phyloP scores from a whole-genome alignment of 2,113 vertebrate genomes.

The Scatophagus argus region DNA sequence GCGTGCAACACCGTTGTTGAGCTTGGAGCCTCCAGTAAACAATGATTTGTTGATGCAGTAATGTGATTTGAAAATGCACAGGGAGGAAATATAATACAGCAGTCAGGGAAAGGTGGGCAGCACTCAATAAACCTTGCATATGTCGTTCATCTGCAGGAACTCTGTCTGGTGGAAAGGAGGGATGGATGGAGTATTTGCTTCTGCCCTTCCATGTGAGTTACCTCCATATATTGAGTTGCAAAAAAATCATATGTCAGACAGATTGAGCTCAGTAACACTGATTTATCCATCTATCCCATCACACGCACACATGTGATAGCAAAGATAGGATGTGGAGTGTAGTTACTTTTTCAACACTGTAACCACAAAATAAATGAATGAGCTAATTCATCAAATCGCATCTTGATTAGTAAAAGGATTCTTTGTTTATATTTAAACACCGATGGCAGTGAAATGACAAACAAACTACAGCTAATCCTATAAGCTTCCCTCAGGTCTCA shows the following conservation, averaged over 20 bases:
- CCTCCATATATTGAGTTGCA: background rate
- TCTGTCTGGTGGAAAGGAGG: background rate
- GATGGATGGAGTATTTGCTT: background rate
- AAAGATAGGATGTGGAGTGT: no score
- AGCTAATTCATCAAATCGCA: background rate
- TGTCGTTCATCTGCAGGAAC: constrained; percentile 7
- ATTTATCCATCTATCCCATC: no score
- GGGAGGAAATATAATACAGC: constrained; percentile 15
- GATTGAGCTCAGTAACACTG: background rate
- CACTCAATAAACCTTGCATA: constrained; percentile 2
- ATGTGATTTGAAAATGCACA: constrained; percentile 14
- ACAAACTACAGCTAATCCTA: background rate
- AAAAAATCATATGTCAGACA: background rate
- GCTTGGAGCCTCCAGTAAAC: constrained; percentile 19
- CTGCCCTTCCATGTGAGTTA: background rate
- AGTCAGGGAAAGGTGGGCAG: background rate
- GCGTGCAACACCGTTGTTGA: background rate
- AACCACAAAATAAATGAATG: constrained; percentile 7
- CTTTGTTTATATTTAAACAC: constrained; percentile 39
- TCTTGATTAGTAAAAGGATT: constrained; percentile 32
- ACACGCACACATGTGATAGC: no score
- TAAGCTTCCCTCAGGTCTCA: background rate
- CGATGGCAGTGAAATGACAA: constrained; percentile 9
- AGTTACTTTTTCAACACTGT: background rate
- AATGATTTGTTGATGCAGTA: constrained; percentile 17